Evolutionary conservation across 2,113 vertebrate species (phyloP).

Genomic region (Chauna torquata): DNA sequence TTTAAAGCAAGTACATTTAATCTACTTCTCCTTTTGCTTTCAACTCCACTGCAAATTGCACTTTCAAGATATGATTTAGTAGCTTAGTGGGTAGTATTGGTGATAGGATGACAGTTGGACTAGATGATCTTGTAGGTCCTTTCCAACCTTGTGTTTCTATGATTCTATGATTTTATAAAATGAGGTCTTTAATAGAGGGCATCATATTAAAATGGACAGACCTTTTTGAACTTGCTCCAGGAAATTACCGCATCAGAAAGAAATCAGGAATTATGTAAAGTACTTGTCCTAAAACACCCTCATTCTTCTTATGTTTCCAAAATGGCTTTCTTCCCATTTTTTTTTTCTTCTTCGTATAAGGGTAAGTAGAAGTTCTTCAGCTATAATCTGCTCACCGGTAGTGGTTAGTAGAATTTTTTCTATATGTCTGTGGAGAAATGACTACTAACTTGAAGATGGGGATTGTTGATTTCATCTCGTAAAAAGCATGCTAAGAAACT

Average conservation of each 20-base stretch:
- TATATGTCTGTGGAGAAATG: background rate
- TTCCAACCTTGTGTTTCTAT: too few relatives aligned
- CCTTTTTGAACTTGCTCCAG: background rate
- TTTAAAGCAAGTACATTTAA: background rate
- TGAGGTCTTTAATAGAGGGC: background rate
- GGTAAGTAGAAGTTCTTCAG: background rate
- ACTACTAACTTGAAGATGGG: background rate
- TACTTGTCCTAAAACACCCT: background rate
- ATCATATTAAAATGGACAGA: background rate
- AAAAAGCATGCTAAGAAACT: background rate
- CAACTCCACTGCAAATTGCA: background rate
- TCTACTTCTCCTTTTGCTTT: background rate
- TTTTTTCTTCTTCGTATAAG: background rate
- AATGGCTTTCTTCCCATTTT: background rate
- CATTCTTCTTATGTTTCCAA: background rate
- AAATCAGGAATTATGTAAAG: background rate
- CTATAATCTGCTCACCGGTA: background rate
- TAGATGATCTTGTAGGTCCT: too few relatives aligned
- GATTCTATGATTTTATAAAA: too few relatives aligned
- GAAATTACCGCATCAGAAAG: background rate
- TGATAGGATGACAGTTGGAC: too few relatives aligned
- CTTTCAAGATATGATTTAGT: too few relatives aligned
- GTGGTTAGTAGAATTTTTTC: background rate
- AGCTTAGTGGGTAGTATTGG: too few relatives aligned
- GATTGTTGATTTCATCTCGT: background rate